These are phyloP conservation scores for Callyntrura sp. DNA, from an alignment of 2,888 invertebrate genomes.

Conservation along the genomic window DNA sequence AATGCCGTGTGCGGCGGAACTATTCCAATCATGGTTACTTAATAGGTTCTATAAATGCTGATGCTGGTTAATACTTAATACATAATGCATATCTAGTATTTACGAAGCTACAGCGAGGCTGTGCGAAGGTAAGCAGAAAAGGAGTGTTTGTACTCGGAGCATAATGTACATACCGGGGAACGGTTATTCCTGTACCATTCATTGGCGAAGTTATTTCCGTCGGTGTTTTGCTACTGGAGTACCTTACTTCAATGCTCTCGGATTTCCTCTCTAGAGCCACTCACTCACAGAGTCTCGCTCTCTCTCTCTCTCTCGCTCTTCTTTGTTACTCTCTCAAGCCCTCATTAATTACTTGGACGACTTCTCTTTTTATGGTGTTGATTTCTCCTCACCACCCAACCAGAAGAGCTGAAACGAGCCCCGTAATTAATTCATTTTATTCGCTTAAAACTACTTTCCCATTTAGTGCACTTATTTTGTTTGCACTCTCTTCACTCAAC, in stretches of 20 bases:
- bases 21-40: constrained; percentile 53
- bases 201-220: not conserved
- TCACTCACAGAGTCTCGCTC: not conserved
- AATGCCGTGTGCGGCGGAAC: not conserved
- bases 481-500: constrained; percentile 61
- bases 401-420: constrained; percentile 66
- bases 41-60: constrained; percentile 55
- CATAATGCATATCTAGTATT: not conserved
- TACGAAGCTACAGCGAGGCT: not conserved
- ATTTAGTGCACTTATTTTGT: constrained; percentile 77
- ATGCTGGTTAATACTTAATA: constrained; percentile 37
- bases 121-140: not conserved
- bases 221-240: constrained; percentile 14
- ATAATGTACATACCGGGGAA: not conserved
- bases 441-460: constrained; percentile 74
- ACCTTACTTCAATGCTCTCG: constrained; percentile 57
- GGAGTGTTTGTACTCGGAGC: not conserved
- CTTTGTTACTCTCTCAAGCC: constrained; percentile 61
- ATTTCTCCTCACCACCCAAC: constrained; percentile 74
- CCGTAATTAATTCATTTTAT: constrained; percentile 77
- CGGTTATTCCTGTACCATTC: not conserved
- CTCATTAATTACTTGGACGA: constrained; percentile 78
- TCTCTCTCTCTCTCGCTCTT: constrained; percentile 28
- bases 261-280: constrained; percentile 42
- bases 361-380: constrained; percentile 77